These are phyloP conservation scores for Protosalanx chinensis DNA, from an alignment of 2,797 vertebrate genomes.

Conservation along the genomic window DNA sequence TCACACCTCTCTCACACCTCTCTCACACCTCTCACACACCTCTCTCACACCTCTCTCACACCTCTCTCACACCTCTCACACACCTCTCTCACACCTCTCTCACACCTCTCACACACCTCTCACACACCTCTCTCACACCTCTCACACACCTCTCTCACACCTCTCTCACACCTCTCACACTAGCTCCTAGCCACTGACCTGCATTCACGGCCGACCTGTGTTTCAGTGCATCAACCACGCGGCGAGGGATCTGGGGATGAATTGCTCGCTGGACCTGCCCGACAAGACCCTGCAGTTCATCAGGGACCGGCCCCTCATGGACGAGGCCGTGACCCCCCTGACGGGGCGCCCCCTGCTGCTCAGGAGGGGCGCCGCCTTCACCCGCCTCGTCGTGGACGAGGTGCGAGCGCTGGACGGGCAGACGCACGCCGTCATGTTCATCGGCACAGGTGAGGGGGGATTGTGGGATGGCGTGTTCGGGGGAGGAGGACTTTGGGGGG, in stretches of 20 bases:
- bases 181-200: slow-evolving; percentile 4
- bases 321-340: slow-evolving; percentile 63
- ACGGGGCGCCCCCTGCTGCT: slow-evolving; percentile 64
- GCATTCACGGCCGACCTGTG: neutral
- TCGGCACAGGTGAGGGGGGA: slow-evolving; percentile 69
- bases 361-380: slow-evolving; percentile 62
- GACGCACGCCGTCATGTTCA: slow-evolving; percentile 70
- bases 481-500: too few species aligned
- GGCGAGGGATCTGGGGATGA: slow-evolving; percentile 59
- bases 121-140: too few species aligned
- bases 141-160: neutral
- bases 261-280: slow-evolving; percentile 68
- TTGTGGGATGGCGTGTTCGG: too few species aligned
- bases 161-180: neutral
- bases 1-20: too few species aligned
- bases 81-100: too few species aligned
- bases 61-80: too few species aligned
- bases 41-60: too few species aligned
- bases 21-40: too few species aligned
- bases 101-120: neutral
- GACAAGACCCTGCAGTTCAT: slow-evolving; percentile 77
- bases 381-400: slow-evolving; percentile 69
- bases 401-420: slow-evolving; percentile 62
- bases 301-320: slow-evolving; percentile 73
- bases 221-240: slow-evolving; percentile 67